These are phyloP conservation scores for Heliconius hewitsoni DNA, from an alignment of 1,140 invertebrate genomes.

Conservation along the genomic window DNA sequence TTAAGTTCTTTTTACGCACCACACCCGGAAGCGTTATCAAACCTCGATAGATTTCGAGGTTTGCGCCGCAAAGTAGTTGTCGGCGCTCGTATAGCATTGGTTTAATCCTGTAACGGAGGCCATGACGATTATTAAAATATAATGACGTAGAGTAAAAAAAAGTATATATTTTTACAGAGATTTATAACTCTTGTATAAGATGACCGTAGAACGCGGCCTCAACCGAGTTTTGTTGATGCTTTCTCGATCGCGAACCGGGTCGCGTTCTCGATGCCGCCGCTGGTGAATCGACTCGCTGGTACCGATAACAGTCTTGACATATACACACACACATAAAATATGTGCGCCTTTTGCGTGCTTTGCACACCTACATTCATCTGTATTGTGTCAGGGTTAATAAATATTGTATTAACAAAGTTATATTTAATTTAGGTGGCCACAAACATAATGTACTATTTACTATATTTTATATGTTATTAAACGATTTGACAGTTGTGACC, in stretches of 20 bases:
- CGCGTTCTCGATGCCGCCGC: conserved; percentile 74
- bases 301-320: conserved; percentile 57
- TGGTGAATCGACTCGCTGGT: conserved; percentile 55
- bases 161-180: conserved; percentile 23
- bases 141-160: conserved; percentile 16
- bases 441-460: background rate
- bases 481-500: conserved; percentile 46
- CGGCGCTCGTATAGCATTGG: conserved; percentile 37
- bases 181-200: conserved; percentile 31
- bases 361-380: conserved; percentile 51
- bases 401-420: conserved; percentile 52
- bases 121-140: conserved; percentile 25
- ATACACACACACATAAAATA: conserved; percentile 43
- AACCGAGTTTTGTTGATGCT: conserved; percentile 81
- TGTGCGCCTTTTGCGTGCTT: conserved; percentile 31
- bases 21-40: conserved; percentile 41
- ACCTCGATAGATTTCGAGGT: conserved; percentile 49
- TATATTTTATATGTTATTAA: background rate
- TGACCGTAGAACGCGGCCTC: conserved; percentile 64
- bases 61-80: conserved; percentile 29
- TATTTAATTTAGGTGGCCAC: background rate
- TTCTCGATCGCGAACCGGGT: conserved; percentile 80
- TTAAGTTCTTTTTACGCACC: conserved; percentile 29
- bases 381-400: conserved; percentile 63
- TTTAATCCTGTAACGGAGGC: conserved; percentile 45